Evolutionary conservation across 2,113 vertebrate genomes (phyloP), one percentile per base, ranked within the genome.

Genomic region (Rhizomys pruinosus): DNA sequence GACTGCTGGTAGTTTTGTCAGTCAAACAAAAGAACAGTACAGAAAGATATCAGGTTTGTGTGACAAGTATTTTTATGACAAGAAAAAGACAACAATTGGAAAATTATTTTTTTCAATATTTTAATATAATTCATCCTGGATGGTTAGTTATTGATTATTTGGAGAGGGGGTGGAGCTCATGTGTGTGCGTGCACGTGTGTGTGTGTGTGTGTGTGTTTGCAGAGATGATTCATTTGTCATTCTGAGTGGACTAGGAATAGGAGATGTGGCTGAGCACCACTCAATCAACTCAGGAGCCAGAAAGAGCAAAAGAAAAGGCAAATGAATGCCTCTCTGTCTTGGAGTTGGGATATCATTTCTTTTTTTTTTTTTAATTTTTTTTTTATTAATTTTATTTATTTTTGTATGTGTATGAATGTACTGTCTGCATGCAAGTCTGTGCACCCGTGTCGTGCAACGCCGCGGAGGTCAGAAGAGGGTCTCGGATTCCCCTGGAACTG

Each of bases 71-170:
- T 63, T 63, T 37, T 63, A 74, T 44, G 74, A 55, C 7, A 9
- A 89, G 61, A 79, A 12, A 32, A 81, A 90, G 32, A 69, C 88
- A 72, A 23, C 13, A 52, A 57, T 4, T 63, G 39, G 29, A 88
- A 93, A 87, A 69, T 61, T 61, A 39, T 37, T 93, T 87, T 93
- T 87, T 87, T 84, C 37, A 57, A 74, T 84, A 25, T 90, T 84
- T 93, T 74, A 23, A 82, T 91, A 32, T 19, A 93, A 84, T 25
- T 71, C 55, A 77, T 84, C 12, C 76, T 34, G 27, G 10, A 19
- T 61, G 55, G n/a, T 72, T 52, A 72, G 17, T 77, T 19, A 77
- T n/a, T 10, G 4, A 72, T 12, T 37, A 78, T 19, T 19, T 17
- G 22, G 27, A 11, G 11, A 39, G 12, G 42, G 12, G 39, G 7